Conservation (phyloP, 2,797 vertebrate genomes). For the Tragopan temminckii region DNA sequence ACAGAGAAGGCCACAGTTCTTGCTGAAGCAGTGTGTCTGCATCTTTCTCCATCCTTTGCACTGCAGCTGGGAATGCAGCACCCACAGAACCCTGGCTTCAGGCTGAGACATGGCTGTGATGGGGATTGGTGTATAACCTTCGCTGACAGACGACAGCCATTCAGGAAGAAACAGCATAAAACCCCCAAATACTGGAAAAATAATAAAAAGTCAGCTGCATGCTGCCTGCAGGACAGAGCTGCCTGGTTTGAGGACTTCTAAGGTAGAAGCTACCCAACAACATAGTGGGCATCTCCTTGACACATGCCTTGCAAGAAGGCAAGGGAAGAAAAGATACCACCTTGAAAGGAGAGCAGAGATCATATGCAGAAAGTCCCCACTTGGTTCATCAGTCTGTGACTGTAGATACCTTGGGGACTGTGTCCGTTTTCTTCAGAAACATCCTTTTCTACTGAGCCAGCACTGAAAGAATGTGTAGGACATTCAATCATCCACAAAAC, state of each 20-base stretch:
- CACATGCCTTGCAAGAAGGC: neutral
- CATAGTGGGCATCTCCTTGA: too few species aligned
- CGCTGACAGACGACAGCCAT: neutral
- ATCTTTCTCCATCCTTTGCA: neutral
- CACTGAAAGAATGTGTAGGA: rapidly evolving
- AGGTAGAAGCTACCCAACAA: too few species aligned
- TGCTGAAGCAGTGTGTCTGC: neutral
- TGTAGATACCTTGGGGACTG: neutral
- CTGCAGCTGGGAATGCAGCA: neutral
- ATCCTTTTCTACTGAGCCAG: neutral
- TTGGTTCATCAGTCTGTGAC: neutral
- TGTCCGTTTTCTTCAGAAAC: neutral
- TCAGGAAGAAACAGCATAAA: neutral
- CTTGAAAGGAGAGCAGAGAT: neutral
- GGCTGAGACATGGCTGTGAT: neutral
- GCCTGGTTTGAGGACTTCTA: neutral
- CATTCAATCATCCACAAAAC: neutral
- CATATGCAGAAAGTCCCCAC: rapidly evolving
- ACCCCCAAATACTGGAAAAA: neutral
- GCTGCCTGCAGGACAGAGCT: neutral
- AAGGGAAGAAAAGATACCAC: neutral
- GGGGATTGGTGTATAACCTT: neutral
- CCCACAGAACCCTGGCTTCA: neutral
- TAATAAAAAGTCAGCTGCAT: too few species aligned
- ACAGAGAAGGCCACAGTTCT: neutral